Percentiles rank a stretch among this genome's conserved stretches.
Evolutionary conservation across 2,113 vertebrate genomes (phyloP).

Genomic region (Equus quagga): DNA sequence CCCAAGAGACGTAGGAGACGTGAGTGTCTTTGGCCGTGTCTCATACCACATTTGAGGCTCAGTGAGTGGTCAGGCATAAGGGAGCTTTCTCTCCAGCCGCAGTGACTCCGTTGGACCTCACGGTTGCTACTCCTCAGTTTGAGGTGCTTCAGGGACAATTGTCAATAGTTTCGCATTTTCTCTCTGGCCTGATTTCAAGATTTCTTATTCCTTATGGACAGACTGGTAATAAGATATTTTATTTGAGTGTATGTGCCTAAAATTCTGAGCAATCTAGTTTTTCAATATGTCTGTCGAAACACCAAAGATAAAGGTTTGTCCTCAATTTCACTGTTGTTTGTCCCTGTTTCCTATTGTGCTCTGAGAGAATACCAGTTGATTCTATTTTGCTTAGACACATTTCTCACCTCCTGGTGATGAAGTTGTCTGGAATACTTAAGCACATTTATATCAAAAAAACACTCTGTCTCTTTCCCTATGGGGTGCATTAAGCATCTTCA

Average conservation of each 20-base stretch:
- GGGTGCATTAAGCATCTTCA: not conserved
- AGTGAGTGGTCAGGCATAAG: not conserved
- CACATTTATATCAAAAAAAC: constrained; percentile 35
- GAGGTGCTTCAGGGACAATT: not conserved
- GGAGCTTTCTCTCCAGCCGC: not conserved
- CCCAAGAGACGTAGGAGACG: not conserved
- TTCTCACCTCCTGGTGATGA: constrained; percentile 46
- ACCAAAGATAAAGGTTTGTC: constrained; percentile 50
- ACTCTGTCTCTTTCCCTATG: constrained; percentile 38
- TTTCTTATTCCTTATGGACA: constrained; percentile 1
- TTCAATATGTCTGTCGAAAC: constrained; percentile 1
- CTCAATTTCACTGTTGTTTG: not conserved
- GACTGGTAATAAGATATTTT: not conserved
- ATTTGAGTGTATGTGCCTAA: not conserved
- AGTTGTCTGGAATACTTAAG: constrained; percentile 58
- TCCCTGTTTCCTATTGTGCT: constrained; percentile 31
- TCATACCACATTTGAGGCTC: not conserved
- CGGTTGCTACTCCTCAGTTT: not conserved
- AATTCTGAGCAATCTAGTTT: constrained; percentile 38
- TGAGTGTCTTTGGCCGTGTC: not conserved
- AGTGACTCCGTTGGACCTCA: not conserved
- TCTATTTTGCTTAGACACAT: constrained; percentile 57
- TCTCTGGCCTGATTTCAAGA: constrained; percentile 29
- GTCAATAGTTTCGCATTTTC: not conserved
- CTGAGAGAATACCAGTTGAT: constrained; percentile 18